Base-by-base conservation (phyloP, 2,888 invertebrate genomes). In the Euclidia mi region DNA sequence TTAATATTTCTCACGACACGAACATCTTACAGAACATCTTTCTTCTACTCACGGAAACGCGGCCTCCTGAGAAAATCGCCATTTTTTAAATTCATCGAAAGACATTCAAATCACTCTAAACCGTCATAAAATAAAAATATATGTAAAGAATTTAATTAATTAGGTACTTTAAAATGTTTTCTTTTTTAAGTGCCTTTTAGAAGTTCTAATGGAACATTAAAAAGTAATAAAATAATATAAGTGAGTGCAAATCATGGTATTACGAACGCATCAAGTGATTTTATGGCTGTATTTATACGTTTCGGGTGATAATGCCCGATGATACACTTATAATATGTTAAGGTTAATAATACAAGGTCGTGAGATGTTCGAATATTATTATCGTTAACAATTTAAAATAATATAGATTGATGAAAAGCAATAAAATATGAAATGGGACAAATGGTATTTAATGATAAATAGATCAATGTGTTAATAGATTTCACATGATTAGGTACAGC, bases 221-320 rank as follows among this genome's bases (percentile, higher is more conserved):
- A 65, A 57, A 42, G 65, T 55, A 34, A 57, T 73, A 63, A 72
- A 71, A 66, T 46, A 49, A 47, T 29, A 45, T 58, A 56, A 66
- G 48, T 65, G 47, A 59, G 56, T 67, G 70, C 67, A 58, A 67
- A 73, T 65, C 60, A 40, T 45, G 53, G 57, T 49, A 49, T 56
- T 62, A 46, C 40, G 45, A 17, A 37, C 38, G 32, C 46, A 47
- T 62, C 15, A 48, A 45, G 29, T 6, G 25, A 18, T 58, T 69
- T 67, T 59, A 67, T 62, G 29, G 44, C 15, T 56, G 37, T 41
- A 57, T 60, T 59, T 47, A 57, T 29, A 45, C 18, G 38, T 0
- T 11, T 14, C 11, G 6, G 47, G 40, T 50, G 46, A 55, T 49
- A 62, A 46, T 52, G 31, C 11, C 40, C 49, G 32, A 15, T 57